Conservation (phyloP, 2,888 invertebrate species). For the Iphiclides podalirius region DNA sequence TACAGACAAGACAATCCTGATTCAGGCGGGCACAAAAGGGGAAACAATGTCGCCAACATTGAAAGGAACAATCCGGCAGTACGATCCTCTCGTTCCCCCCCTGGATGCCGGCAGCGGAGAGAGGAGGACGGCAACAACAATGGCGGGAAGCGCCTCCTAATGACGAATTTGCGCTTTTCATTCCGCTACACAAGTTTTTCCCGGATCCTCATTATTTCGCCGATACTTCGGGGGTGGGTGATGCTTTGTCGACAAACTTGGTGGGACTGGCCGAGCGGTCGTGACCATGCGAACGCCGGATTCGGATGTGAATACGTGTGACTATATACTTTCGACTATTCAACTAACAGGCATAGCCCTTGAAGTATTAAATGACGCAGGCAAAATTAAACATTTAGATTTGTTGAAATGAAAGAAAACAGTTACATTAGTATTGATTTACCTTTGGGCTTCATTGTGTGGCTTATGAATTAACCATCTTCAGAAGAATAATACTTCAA, state of each 20-base stretch:
- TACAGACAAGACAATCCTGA: slow-evolving; percentile 79
- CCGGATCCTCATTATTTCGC: slow-evolving; percentile 77
- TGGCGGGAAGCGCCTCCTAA: slow-evolving; percentile 78
- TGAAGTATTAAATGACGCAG: too few relatives aligned
- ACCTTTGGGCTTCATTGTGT: too few relatives aligned
- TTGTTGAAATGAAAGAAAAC: too few relatives aligned
- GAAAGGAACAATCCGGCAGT: slow-evolving; percentile 81
- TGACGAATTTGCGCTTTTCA: slow-evolving; percentile 81
- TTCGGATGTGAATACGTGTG: background rate
- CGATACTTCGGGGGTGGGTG: slow-evolving; percentile 72
- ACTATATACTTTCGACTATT: too few relatives aligned
- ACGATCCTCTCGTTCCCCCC: slow-evolving; percentile 60
- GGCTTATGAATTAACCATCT: too few relatives aligned
- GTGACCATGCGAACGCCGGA: background rate
- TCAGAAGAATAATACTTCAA: too few relatives aligned
- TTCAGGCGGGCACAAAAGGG: slow-evolving; percentile 77
- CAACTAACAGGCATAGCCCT: too few relatives aligned
- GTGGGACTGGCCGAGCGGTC: background rate
- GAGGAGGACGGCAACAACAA: slow-evolving; percentile 61
- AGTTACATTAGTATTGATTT: too few relatives aligned
- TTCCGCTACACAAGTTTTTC: slow-evolving; percentile 80
- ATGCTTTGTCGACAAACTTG: slow-evolving; percentile 67
- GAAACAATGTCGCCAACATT: slow-evolving; percentile 80
- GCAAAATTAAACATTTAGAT: too few relatives aligned
- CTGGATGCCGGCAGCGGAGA: slow-evolving; percentile 35